Conservation (phyloP, 2,888 invertebrate species). For the Limnephilus auricula region DNA sequence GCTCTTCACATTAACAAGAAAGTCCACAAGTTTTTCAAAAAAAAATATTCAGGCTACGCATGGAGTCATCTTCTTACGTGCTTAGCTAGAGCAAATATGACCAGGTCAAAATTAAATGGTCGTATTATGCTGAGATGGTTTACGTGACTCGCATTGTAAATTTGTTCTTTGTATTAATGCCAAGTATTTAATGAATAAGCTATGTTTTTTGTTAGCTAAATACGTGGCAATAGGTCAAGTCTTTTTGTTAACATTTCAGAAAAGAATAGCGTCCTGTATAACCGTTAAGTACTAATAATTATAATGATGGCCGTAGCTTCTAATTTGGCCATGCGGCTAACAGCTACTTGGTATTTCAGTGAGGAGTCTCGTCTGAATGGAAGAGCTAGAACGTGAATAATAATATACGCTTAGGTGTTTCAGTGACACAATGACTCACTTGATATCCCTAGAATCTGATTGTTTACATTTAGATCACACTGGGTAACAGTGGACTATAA, state of each 20-base stretch:
- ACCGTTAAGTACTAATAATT: background rate
- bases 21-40: background rate
- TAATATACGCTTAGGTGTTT: background rate
- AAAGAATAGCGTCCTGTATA: background rate
- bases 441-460: slow-evolving; percentile 18
- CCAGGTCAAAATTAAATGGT: slow-evolving; percentile 21
- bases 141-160: slow-evolving; percentile 15
- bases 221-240: background rate
- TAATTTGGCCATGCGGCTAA: slow-evolving; percentile 4
- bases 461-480: slow-evolving; percentile 26
- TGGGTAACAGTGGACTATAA: background rate
- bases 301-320: background rate
- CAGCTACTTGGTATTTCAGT: slow-evolving; percentile 4
- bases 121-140: slow-evolving; percentile 27
- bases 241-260: background rate
- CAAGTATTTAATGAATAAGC: background rate
- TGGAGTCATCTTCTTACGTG: slow-evolving; percentile 20
- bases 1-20: background rate
- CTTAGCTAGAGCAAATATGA: slow-evolving; percentile 5
- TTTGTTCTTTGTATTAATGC: background rate
- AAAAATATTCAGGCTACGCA: slow-evolving; percentile 21
- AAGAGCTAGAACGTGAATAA: slow-evolving; percentile 18
- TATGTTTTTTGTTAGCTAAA: background rate
- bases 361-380: slow-evolving; percentile 12
- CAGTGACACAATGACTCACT: slow-evolving; percentile 42